Evolutionary conservation across 2,113 vertebrate genomes (phyloP), one percentile per base, ranked within the genome.

Genomic region (Thomomys bottae): DNA sequence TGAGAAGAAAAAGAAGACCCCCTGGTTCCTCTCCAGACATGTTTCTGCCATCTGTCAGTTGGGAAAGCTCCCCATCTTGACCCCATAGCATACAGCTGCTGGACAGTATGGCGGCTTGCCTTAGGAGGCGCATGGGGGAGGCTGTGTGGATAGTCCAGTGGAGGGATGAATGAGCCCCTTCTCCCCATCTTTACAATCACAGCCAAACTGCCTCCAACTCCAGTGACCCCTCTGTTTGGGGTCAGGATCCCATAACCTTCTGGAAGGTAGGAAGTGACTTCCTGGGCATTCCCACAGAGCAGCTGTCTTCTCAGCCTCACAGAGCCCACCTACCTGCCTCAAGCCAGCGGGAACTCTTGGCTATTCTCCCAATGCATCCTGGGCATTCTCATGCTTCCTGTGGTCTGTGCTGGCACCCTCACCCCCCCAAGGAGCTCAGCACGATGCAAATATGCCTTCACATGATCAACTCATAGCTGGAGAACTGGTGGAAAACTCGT

Each of bases 11-110:
- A 45, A 6, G 94, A 95, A 93, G 40, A 71, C 68, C 24, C 0
- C 68, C 24, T 0, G 5, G 54, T 90, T 84, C 42, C 59, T 76
- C 88, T 73, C 72, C 87, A 10, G 38, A 91, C 87, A n/a, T 76
- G 57, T 63, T 79, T 38, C 80, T 0, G 0, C 76, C 84, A 92
- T 93, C 91, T 89, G 89, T 95, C 92, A 87, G 73, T 66, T 36
- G 54, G 87, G 91, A 95, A 92, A 92, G 93, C 87, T 84, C 59
- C 38, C 59, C 73, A 92, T 96, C 94, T 87, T 89, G 95, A 94
- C 94, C 45, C 92, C 89, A 21, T 1, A 0, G 89, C 89, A 89
- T 89, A 95, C 85, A 82, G 88, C 77, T 91, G 93, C 89, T 89
- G 4, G 2, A 45, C 18, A 2, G 79, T 45, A 11, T 6, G 45